Conservation (phyloP, 2,888 invertebrate species). For the Prosapia bicincta region DNA sequence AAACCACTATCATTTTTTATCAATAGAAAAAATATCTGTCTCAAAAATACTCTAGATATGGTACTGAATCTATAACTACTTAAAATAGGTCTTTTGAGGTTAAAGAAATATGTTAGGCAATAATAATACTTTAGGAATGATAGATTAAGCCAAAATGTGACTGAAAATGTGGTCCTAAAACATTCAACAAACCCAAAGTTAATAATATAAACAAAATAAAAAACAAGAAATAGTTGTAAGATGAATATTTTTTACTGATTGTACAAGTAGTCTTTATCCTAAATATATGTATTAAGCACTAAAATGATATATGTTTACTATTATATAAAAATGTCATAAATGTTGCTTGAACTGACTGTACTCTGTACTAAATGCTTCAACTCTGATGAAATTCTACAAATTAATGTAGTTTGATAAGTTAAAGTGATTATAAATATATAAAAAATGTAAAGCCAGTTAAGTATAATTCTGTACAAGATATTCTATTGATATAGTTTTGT, state of each 20-base stretch:
- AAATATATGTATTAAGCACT: neutral
- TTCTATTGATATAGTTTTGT: neutral
- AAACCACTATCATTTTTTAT: too few species aligned
- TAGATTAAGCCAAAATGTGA: neutral
- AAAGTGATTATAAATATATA: neutral
- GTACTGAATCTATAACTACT: neutral
- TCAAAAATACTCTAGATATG: neutral
- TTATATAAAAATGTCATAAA: neutral
- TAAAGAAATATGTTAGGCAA: neutral
- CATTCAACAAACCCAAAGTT: too few species aligned
- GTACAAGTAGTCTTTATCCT: neutral
- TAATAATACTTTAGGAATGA: neutral
- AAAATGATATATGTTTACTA: neutral
- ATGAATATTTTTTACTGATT: neutral
- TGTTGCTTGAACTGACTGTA: neutral
- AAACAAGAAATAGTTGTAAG: neutral
- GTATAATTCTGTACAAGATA: neutral
- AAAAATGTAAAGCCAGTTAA: neutral
- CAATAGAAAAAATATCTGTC: too few species aligned
- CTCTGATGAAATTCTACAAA: neutral
- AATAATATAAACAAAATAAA: neutral
- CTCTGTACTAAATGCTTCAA: neutral
- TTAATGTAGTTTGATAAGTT: neutral
- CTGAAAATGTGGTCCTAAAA: neutral
- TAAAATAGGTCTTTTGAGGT: neutral